Conservation (phyloP, 2,888 invertebrate genomes). For the Sinohyriopsis cumingii region DNA sequence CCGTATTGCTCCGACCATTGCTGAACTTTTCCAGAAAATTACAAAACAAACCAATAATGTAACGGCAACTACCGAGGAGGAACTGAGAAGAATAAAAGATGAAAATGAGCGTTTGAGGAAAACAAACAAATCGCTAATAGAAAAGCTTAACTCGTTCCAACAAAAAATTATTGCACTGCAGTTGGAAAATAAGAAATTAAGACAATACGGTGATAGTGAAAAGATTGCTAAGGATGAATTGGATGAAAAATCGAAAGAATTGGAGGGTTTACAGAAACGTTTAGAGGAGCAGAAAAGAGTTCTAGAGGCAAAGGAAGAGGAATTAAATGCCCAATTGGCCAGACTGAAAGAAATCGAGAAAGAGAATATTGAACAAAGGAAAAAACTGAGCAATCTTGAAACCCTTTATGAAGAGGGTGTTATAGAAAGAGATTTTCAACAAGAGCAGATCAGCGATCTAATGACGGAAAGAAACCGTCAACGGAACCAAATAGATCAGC, state of each 20-base stretch:
- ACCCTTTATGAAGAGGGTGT: conserved; percentile 46
- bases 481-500: conserved; percentile 34
- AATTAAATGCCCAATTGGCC: conserved; percentile 44
- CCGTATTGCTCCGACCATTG: conserved; percentile 49
- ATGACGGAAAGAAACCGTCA: conserved; percentile 44
- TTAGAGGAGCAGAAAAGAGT: conserved; percentile 42
- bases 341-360: conserved; percentile 41
- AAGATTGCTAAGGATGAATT: conserved; percentile 42
- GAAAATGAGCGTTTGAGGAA: conserved; percentile 49
- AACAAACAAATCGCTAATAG: conserved; percentile 47
- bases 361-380: conserved; percentile 44
- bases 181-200: conserved; percentile 46
- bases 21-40: conserved; percentile 48
- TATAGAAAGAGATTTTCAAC: conserved; percentile 40
- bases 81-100: conserved; percentile 40
- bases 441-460: conserved; percentile 40
- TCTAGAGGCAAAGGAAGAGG: conserved; percentile 44
- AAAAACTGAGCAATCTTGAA: conserved; percentile 38
- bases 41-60: conserved; percentile 42
- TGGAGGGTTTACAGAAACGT: conserved; percentile 40
- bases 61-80: conserved; percentile 40
- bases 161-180: conserved; percentile 51
- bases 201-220: conserved; percentile 43
- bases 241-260: conserved; percentile 38
- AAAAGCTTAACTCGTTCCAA: conserved; percentile 50